Evolutionary conservation across 64 coral and sea anemone species (phyloP), one percentile per base, ranked within the genome.

Genomic region (Catalaphyllia jardinei): DNA sequence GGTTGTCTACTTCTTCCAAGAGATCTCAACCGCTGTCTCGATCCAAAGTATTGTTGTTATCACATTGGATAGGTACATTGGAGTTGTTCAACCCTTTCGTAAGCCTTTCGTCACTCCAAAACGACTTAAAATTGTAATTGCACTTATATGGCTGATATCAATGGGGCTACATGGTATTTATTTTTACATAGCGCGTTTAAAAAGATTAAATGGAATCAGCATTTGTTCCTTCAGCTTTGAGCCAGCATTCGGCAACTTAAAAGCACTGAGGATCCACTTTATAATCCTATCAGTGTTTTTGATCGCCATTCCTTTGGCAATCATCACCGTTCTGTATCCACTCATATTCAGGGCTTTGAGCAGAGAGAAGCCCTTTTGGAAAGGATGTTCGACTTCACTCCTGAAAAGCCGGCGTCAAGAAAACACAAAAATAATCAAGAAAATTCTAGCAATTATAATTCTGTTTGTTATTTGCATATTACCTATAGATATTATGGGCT

Each of bases 11-110:
- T 88, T 87, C 46, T 3, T 79, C 14, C 59, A 67, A 79, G 91
- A 93, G 42, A 71, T 93, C 18, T 93, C 91, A 29, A 72, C 86
- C 30, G 72, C 64, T 12, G 91, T 93, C 59, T 93, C 91, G 2
- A 88, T 88, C 27, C 57, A 61, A 29, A 93, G 76, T 20, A 80
- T 93, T 42, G 50, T 88, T 16, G 39, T 88, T 2, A 86, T 92
- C 19, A 78, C 81, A 76, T 59, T 65, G 29, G 90, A 92, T 38
- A 78, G 90, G 8, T 92, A 75, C 86, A 19, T 42, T 60, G 83
- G 76, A 3, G 74, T 92, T 12, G 90, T 86, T 20, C 25, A 62
- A 12, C 90, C 90, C 1, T 77, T 77, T 38, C 73, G 75, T 24
- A 25, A 55, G 14, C 29, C 72, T 13, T 18, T 75, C 16, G 19